A percentile compares a stretch with the other conserved stretches of the same genome.
phyloP scores from a whole-genome alignment of 2,113 vertebrate genomes.

The Callithrix jacchus region DNA sequence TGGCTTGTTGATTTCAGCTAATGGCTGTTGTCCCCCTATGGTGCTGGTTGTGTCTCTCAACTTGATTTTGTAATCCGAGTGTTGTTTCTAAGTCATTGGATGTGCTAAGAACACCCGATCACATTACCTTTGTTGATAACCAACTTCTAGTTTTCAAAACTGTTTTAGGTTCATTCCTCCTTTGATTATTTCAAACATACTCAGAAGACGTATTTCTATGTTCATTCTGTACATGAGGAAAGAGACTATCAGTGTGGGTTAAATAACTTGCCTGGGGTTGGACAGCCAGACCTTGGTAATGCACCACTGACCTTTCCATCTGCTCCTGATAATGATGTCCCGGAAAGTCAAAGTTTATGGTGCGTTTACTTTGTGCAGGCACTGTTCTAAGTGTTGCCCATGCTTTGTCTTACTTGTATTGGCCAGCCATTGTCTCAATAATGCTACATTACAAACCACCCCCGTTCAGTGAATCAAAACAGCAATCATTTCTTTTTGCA shows the following conservation, averaged over 20 bases:
- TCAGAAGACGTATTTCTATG: not conserved
- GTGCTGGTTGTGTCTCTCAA: not conserved
- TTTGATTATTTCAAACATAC: not conserved
- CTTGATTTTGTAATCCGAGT: not conserved
- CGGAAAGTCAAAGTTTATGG: not conserved
- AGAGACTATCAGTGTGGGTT: not conserved
- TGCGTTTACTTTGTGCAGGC: not conserved
- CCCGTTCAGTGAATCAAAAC: not conserved
- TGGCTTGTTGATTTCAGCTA: not conserved
- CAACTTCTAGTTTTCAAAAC: not conserved
- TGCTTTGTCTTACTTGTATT: not conserved
- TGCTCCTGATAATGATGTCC: not conserved
- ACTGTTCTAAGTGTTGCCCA: not conserved
- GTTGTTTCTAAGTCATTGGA: not conserved
- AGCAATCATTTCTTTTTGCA: not conserved
- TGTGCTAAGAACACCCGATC: not conserved
- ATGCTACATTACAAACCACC: not conserved
- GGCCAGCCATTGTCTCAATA: not conserved
- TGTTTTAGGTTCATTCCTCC: not conserved
- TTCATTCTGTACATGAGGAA: not conserved
- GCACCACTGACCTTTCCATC: not conserved
- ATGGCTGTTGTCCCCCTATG: not conserved
- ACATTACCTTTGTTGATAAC: not conserved
- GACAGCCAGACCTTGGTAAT: not conserved
- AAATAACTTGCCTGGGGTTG: not conserved